Conservation (phyloP, 2,888 invertebrate genomes). For the Hyalella azteca region DNA sequence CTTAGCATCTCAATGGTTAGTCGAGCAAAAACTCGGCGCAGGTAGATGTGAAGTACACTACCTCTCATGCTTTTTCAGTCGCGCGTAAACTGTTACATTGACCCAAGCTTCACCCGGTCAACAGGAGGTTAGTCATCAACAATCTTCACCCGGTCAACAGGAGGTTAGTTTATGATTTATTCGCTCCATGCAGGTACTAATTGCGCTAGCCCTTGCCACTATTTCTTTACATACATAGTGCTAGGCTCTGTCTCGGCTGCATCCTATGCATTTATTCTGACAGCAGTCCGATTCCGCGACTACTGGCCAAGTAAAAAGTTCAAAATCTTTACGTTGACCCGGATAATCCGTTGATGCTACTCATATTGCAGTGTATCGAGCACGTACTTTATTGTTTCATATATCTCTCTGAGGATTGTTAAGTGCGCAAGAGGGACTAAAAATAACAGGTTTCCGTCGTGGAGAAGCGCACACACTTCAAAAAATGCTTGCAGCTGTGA, state of each 20-base stretch:
- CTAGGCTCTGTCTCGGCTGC: no score
- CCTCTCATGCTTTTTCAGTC: neutral
- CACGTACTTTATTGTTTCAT: slow-evolving; percentile 40
- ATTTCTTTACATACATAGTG: neutral
- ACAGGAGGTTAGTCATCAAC: neutral
- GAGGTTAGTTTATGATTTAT: neutral
- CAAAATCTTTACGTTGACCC: no score
- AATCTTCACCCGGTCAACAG: slow-evolving; percentile 3
- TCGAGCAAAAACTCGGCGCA: neutral
- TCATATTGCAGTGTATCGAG: slow-evolving; percentile 31
- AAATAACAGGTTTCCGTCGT: slow-evolving; percentile 24
- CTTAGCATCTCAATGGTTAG: neutral
- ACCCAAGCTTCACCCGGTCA: neutral
- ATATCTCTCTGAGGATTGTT: slow-evolving; percentile 38
- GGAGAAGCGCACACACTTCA: neutral
- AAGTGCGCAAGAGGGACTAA: slow-evolving; percentile 36
- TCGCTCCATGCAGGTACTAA: neutral
- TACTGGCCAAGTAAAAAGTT: no score
- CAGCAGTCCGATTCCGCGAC: no score
- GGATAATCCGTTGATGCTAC: neutral
- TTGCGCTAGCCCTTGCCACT: neutral
- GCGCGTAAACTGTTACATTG: neutral
- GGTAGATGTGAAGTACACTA: neutral
- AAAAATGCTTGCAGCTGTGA: no score
- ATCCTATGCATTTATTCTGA: no score